Evolutionary conservation across 2,888 invertebrate genomes (phyloP), one percentile per base, ranked within the genome.

Genomic region (Rapana venosa): DNA sequence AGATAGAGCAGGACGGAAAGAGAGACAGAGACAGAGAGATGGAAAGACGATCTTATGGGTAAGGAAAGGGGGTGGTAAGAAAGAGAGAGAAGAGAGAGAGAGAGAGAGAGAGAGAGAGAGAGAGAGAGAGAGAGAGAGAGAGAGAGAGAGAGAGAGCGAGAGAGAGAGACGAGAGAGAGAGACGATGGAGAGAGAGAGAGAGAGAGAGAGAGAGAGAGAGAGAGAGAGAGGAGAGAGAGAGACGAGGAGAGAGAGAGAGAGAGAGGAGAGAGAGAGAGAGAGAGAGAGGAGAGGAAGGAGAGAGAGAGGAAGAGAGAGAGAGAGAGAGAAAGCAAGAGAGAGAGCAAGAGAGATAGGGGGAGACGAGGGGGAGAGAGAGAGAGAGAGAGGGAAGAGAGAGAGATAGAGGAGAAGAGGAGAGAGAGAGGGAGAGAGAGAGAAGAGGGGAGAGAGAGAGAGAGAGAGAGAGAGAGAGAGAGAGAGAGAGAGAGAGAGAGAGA

Each of bases 381-480:
- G 6, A 74, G n/a, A 74, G 26, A n/a, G n/a, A 74, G 26, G 26
- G 26, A 74, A 74, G 11, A 1, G n/a, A 26, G 11, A 74, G 1
- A n/a, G 26, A 30, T n/a, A n/a, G 26, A 13, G 74, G n/a, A n/a
- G n/a, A n/a, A n/a, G n/a, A n/a, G n/a, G n/a, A n/a, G 74, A 11
- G 74, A 74, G n/a, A 74, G 74, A 74, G 74, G 8, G n/a, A 74
- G 74, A 74, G 74, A 74, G 74, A 74, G 74, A 74, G 74, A 74
- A 74, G 66, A 66, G 66, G 66, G 26, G 6, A 26, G 66, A 74
- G 1, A 66, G 66, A 66, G 6, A 26, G 66, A 66, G 66, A 66
- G 66, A 66, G 26, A 74, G 30, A 74, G 30, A 30, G n/a, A 30
- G 0, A 74, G 74, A 30, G 74, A 74, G 30, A 30, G 74, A 74